Base-by-base conservation (phyloP, 92 coral and sea anemone species). In the Meandrina meandrites region DNA sequence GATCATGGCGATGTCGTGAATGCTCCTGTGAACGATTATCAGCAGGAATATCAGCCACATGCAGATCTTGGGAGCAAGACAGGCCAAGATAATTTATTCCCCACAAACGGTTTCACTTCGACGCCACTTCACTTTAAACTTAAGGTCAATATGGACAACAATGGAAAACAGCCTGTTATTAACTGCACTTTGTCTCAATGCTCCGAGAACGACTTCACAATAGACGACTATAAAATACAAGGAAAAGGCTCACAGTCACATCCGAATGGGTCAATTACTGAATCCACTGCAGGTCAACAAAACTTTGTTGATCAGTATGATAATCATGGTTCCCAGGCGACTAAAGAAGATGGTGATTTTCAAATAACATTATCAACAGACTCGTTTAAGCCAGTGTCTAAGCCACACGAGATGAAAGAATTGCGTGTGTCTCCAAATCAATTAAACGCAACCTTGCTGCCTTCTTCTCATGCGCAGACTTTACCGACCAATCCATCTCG, bases 151-250 rank as follows among this genome's bases (percentile, higher is more conserved):
- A 77, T 85, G 88, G 88, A 85, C 45, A 32, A 78, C 53, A 60
- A 54, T 19, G 75, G 66, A 27, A 32, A 51, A 24, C 76, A 76
- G 16, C 88, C 88, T 11, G 62, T 15, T 15, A 42, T 85, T 24
- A 85, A 85, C 36, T 85, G 88, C 62, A 85, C 88, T 15, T 27
- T 85, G 36, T 85, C 76, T 7, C 56, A 67, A 48, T 85, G 88
- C 53, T 78, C 82, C 28, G 82, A 85, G 57, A 72, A 32, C 40
- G 80, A 83, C 19, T 34, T 34, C 12, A 56, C 69, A 0, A 35
- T 37, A 22, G 28, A 72, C 14, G 71, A 24, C 37, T 64, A 31
- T 31, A 83, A 71, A 21, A 35, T 37, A 13, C 8, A 31, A 31
- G 64, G 28, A 8, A 53, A 83, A 10, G 67, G 34, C 5, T 32